phyloP scores from a whole-genome alignment of 2,797 vertebrate species.

The Scolopax bukidnonensis region DNA sequence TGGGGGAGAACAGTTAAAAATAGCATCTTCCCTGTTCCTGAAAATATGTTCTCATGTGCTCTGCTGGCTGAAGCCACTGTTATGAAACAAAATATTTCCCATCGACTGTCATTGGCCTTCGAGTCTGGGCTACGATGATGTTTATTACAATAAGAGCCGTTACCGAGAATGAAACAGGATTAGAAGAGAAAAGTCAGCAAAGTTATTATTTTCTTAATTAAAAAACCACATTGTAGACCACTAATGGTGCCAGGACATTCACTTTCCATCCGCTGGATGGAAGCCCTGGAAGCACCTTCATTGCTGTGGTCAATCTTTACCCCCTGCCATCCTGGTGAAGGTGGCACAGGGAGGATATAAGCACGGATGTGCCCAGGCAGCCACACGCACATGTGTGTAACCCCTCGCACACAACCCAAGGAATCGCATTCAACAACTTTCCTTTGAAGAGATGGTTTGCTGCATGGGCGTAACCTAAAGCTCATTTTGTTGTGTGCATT shows the following conservation, averaged over 20 bases:
- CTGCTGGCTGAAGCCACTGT: conserved; percentile 20
- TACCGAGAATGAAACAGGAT: neutral
- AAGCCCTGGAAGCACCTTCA: neutral
- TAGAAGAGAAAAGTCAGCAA: neutral
- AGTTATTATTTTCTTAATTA: neutral
- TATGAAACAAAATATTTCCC: conserved; percentile 62
- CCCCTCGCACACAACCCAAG: rapidly evolving
- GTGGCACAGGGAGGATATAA: neutral
- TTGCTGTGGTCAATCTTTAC: neutral
- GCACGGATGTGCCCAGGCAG: neutral
- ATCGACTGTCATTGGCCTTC: neutral
- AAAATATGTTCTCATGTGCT: conserved; percentile 50
- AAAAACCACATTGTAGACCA: neutral
- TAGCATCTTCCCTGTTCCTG: neutral
- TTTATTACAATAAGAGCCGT: neutral
- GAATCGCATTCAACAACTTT: neutral
- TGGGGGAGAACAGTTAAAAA: conserved; percentile 48
- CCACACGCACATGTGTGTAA: rapidly evolving
- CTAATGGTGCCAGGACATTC: neutral
- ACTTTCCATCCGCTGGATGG: neutral
- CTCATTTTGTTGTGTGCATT: neutral
- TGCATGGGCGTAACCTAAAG: neutral
- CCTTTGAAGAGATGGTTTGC: neutral
- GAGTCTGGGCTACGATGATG: neutral
- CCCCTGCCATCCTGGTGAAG: neutral